phyloP scores from a whole-genome alignment of 1,140 invertebrate genomes.

The Oryctes rhinoceros region DNA sequence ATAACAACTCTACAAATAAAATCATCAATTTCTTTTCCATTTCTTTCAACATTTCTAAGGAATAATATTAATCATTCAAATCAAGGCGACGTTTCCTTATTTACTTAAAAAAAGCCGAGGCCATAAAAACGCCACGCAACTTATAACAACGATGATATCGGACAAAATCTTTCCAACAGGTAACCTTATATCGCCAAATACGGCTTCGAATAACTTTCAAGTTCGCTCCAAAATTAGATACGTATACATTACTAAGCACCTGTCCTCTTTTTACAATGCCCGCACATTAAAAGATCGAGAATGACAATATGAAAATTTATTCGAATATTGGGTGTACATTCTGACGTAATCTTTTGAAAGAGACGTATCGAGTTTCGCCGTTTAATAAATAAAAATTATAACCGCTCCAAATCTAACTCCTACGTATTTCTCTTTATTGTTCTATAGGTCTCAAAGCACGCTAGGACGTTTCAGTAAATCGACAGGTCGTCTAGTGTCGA shows the following conservation, averaged over 20 bases:
- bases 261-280: not conserved
- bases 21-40: too few relatives aligned
- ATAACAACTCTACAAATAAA: too few relatives aligned
- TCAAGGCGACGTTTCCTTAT: too few relatives aligned
- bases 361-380: not conserved
- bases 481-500: conserved; percentile 71
- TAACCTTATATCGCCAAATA: conserved; percentile 5
- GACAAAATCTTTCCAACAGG: not conserved
- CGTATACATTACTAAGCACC: not conserved
- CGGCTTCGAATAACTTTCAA: not conserved
- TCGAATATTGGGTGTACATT: not conserved
- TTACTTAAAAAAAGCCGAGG: too few relatives aligned
- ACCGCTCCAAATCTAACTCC: not conserved
- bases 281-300: not conserved
- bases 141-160: too few relatives aligned
- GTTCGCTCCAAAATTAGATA: not conserved
- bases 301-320: not conserved
- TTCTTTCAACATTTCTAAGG: too few relatives aligned
- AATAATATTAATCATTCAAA: too few relatives aligned
- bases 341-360: not conserved
- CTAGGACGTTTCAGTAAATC: conserved; percentile 83
- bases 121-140: too few relatives aligned
- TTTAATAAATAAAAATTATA: conserved; percentile 17
- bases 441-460: conserved; percentile 70
- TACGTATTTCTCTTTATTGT: conserved; percentile 41